Conservation (phyloP, 2,888 invertebrate species). For the Macrosoma leucophasiata region DNA sequence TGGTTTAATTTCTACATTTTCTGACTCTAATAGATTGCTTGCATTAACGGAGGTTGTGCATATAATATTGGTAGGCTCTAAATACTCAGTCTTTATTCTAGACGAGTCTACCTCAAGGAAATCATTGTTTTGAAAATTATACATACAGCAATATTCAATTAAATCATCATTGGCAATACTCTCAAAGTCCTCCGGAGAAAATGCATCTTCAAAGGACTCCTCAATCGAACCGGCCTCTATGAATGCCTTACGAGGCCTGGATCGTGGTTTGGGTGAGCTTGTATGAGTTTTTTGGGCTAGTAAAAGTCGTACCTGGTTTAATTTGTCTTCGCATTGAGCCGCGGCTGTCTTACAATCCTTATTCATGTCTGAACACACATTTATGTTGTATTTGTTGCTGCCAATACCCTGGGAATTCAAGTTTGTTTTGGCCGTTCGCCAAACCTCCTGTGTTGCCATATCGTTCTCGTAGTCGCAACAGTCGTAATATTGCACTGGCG, state of each 20-base stretch:
- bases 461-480: conserved; percentile 35
- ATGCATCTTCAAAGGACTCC: conserved; percentile 57
- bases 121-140: conserved; percentile 34
- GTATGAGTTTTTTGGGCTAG: conserved; percentile 29
- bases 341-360: conserved; percentile 41
- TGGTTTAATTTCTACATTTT: conserved; percentile 9
- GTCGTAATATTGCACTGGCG: conserved; percentile 41
- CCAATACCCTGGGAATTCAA: conserved; percentile 50
- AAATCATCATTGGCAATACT: conserved; percentile 36
- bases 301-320: conserved; percentile 45
- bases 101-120: conserved; percentile 38
- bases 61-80: no score
- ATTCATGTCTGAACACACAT: conserved; percentile 44
- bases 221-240: conserved; percentile 46
- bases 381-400: conserved; percentile 48
- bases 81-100: conserved; percentile 40
- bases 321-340: conserved; percentile 50
- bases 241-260: conserved; percentile 42
- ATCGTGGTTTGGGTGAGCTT: conserved; percentile 29
- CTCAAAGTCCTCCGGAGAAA: conserved; percentile 48
- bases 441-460: conserved; percentile 32
- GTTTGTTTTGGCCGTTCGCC: conserved; percentile 36
- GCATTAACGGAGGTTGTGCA: conserved; percentile 22
- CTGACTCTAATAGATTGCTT: conserved; percentile 26
- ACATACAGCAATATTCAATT: conserved; percentile 41